Percentiles rank a stretch among this genome's conserved stretches.
Evolutionary conservation across 1,140 invertebrate genomes (phyloP).

Genomic region (Drosophila ananassae): DNA sequence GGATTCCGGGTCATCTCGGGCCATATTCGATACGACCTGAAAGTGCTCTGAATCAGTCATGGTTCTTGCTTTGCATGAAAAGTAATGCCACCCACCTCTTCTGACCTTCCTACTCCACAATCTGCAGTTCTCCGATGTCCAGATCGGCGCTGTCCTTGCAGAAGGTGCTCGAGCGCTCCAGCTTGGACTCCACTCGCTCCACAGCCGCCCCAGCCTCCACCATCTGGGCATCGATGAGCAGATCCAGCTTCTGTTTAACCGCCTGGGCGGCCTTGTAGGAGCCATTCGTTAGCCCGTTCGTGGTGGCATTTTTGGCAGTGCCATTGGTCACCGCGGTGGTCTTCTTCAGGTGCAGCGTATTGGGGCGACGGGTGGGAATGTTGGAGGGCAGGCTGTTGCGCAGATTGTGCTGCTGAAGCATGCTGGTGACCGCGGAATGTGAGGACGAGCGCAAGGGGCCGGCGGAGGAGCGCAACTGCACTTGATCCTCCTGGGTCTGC

Average conservation of each 20-base stretch:
- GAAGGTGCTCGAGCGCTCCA: slow-evolving; percentile 83
- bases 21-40: slow-evolving; percentile 68
- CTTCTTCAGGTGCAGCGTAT: slow-evolving; percentile 83
- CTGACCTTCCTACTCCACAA: slow-evolving; percentile 66
- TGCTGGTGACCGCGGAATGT: slow-evolving; percentile 75
- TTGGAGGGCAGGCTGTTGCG: slow-evolving; percentile 76
- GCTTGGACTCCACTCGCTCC: slow-evolving; percentile 72
- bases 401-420: slow-evolving; percentile 69
- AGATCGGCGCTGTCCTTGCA: slow-evolving; percentile 81
- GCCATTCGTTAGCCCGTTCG: slow-evolving; percentile 52
- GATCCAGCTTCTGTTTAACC: slow-evolving; percentile 77
- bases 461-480: slow-evolving; percentile 43
- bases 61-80: background rate
- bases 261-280: slow-evolving; percentile 63
- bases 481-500: slow-evolving; percentile 68
- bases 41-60: background rate
- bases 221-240: slow-evolving; percentile 70
- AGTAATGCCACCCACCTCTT: background rate
- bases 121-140: slow-evolving; percentile 75
- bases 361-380: slow-evolving; percentile 79
- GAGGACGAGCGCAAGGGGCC: slow-evolving; percentile 75
- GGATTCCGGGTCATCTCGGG: slow-evolving; percentile 34
- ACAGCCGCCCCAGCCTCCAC: slow-evolving; percentile 24
- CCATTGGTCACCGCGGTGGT: slow-evolving; percentile 47
- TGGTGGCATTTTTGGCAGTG: slow-evolving; percentile 19